These are phyloP conservation scores for Periophthalmodon schlosseri DNA, from an alignment of 2,113 vertebrate species.

Conservation along the genomic window DNA sequence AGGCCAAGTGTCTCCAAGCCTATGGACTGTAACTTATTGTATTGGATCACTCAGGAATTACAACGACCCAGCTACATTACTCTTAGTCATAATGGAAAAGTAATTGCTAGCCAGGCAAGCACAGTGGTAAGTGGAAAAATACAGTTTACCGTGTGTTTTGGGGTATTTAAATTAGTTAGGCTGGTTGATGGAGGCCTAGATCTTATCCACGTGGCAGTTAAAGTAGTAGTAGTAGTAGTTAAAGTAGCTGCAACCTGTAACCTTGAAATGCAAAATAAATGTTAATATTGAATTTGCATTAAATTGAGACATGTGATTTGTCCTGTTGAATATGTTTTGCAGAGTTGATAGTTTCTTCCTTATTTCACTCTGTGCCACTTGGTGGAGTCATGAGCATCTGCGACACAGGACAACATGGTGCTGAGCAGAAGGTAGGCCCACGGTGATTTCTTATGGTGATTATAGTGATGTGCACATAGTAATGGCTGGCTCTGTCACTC, in stretches of 20 bases:
- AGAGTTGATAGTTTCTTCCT: background rate
- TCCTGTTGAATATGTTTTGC: background rate
- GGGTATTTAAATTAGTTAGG: too few species aligned
- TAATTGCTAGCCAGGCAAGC: too few species aligned
- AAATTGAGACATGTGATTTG: background rate
- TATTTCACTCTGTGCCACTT: background rate
- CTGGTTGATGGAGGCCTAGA: too few species aligned
- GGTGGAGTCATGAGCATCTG: background rate
- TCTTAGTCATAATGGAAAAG: too few species aligned
- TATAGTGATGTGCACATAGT: conserved; percentile 20
- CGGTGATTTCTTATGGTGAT: conserved; percentile 10
- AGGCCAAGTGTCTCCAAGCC: background rate
- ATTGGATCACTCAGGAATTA: too few species aligned
- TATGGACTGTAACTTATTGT: too few species aligned
- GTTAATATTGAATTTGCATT: background rate
- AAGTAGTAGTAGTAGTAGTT: background rate
- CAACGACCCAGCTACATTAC: too few species aligned
- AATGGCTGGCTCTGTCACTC: conserved; percentile 32
- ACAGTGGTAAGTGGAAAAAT: too few species aligned
- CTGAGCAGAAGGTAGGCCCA: background rate
- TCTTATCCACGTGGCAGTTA: too few species aligned
- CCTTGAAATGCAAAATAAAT: background rate
- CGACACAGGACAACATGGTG: background rate
- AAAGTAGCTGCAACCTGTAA: background rate
- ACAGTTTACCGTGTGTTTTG: too few species aligned